Conservation (phyloP, 2,888 invertebrate genomes). For the Oscheius onirici region DNA sequence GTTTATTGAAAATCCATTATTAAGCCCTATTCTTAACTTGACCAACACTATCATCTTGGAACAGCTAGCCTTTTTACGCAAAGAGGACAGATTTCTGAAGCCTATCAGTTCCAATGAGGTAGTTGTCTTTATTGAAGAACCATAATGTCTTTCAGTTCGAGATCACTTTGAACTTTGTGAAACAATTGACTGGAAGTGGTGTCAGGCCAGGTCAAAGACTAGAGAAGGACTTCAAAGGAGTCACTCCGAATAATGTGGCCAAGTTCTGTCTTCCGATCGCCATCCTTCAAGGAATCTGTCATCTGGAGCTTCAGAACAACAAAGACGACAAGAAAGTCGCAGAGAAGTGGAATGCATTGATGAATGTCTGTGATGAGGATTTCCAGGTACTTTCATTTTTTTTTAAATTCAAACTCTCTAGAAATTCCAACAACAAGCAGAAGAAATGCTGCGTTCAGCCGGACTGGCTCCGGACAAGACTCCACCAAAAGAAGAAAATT, state of each 20-base stretch:
- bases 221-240: not conserved
- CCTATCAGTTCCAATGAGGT: constrained; percentile 3
- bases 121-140: not conserved
- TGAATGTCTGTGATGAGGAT: not conserved
- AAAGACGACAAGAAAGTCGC: not conserved
- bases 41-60: not conserved
- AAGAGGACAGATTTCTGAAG: not conserved
- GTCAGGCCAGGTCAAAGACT: not conserved
- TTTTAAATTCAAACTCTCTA: not conserved
- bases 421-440: not conserved
- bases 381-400: not conserved
- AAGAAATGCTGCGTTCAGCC: constrained; percentile 3
- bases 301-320: constrained; percentile 1
- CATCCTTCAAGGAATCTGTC: constrained; percentile 17
- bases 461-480: not conserved
- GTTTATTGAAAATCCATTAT: not conserved
- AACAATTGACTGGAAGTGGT: constrained; percentile 28
- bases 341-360: constrained; percentile 1
- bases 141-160: constrained; percentile 10
- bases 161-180: constrained; percentile 20
- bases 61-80: not conserved
- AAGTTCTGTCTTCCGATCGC: constrained; percentile 20
- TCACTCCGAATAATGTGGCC: constrained; percentile 21
- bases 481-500: constrained; percentile 8
- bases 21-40: constrained; percentile 1